phyloP scores from a whole-genome alignment of 2,797 vertebrate species.

The Phaenicophaeus curvirostris region DNA sequence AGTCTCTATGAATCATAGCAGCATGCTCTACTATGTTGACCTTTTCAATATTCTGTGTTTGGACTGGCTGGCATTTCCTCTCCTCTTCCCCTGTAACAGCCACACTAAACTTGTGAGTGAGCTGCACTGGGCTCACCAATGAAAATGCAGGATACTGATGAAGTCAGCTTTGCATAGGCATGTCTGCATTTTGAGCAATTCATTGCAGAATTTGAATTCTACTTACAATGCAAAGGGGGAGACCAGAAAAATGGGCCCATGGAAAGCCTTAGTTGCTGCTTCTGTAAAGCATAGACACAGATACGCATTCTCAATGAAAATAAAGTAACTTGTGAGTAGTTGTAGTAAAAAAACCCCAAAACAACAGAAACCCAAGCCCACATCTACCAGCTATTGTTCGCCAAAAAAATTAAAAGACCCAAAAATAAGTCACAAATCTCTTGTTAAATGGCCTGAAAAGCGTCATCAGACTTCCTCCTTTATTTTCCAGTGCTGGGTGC shows the following conservation, averaged over 20 bases:
- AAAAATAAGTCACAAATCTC: background rate
- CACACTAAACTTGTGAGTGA: constrained; percentile 49
- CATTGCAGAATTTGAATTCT: constrained; percentile 42
- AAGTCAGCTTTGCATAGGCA: constrained; percentile 54
- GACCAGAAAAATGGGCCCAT: background rate
- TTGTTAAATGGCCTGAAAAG: constrained; percentile 4
- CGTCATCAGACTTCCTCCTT: background rate
- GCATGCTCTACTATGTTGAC: constrained; percentile 76
- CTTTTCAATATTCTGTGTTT: constrained; percentile 83
- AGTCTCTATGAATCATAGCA: constrained; percentile 80
- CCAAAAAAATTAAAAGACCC: no score
- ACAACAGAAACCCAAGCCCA: background rate
- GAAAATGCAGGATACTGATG: constrained; percentile 67
- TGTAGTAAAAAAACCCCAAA: background rate
- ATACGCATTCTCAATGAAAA: background rate
- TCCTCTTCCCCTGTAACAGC: constrained; percentile 54
- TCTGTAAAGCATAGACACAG: background rate
- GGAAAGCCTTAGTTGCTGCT: background rate
- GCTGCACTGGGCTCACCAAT: constrained; percentile 69
- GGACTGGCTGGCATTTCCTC: constrained; percentile 81
- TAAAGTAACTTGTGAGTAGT: background rate
- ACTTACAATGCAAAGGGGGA: background rate
- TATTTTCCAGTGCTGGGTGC: background rate
- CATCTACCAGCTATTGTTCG: background rate
- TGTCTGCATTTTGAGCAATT: constrained; percentile 42